Evolutionary conservation across 2,113 vertebrate genomes (phyloP), one percentile per base, ranked within the genome.

Genomic region (Brachirus orientalis): DNA sequence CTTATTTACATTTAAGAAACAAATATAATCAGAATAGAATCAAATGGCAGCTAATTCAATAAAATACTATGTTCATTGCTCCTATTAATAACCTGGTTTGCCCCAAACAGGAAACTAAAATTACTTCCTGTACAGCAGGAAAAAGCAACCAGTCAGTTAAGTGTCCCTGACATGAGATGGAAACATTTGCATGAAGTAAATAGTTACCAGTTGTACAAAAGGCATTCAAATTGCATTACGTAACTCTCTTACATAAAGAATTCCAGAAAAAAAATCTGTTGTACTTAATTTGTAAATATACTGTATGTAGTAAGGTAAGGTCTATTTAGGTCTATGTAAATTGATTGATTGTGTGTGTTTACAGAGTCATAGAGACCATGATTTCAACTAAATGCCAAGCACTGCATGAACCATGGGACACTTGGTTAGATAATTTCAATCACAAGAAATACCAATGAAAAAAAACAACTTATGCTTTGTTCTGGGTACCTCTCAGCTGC

Each of bases 401-500:
- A 28, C 28, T 28, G 28, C 28, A 28, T 28, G 28, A 28, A 28
- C 28, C 28, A 28, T 6, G 28, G 2, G 2, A 28, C 28, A 28
- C 6, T 28, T 28, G 28, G 28, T 28, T 28, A 28, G 28, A 28
- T 3, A 4, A 28, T 28, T 28, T 3, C 28, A 28, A 28, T 28
- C 22, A 28, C 22, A 28, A 28, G 22, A 28, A 28, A 28, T 28
- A 28, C 5, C 5, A 28, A 28, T 5, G 28, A 28, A 28, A 28
- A 28, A 41, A 33, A 11, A 33, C 9, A 7, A 19, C 14, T 48
- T 13, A 6, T n/a, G 18, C 16, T 10, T 46, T 22, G 40, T 36
- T 40, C 3, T 45, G 8, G 3, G 38, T 77, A 87, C 86, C 88
- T 86, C 60, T 66, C 57, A 57, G 72, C 46, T 16, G 28, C 64